These are phyloP conservation scores for Cyprinodon variegatus DNA, from an alignment of 2,113 vertebrate species.

Conservation along the genomic window DNA sequence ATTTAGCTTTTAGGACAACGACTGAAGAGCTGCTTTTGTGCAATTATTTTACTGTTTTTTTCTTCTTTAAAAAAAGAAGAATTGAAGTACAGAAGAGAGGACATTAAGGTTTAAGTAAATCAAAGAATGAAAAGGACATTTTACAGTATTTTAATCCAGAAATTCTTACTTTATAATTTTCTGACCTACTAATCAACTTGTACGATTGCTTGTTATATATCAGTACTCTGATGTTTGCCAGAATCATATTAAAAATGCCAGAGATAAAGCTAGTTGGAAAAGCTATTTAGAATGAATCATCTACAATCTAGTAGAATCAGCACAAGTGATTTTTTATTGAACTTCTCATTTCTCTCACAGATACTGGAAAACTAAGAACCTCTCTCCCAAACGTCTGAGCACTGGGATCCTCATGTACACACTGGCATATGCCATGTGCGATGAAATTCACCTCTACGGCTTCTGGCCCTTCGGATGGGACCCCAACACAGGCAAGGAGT, in stretches of 20 bases:
- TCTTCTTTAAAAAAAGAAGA: too few relatives aligned
- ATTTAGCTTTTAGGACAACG: too few relatives aligned
- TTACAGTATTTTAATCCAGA: too few relatives aligned
- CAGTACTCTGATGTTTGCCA: background rate
- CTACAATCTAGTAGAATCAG: background rate
- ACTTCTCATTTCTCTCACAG: constrained; percentile 68
- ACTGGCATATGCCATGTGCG: constrained; percentile 91
- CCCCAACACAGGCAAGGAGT: constrained; percentile 93
- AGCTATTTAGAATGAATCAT: background rate
- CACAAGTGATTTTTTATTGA: background rate
- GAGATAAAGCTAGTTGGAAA: background rate
- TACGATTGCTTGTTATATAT: background rate
- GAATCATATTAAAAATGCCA: background rate
- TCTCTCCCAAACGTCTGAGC: constrained; percentile 96
- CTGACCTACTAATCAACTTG: too few relatives aligned
- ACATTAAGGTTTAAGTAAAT: too few relatives aligned
- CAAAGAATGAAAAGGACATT: too few relatives aligned
- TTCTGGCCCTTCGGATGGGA: constrained; percentile 99
- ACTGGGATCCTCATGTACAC: constrained; percentile 99
- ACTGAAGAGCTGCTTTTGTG: too few relatives aligned
- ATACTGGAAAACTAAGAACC: constrained; percentile 96
- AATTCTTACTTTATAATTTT: too few relatives aligned
- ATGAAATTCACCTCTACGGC: constrained; percentile 95
- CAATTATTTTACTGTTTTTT: too few relatives aligned
- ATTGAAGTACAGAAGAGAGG: too few relatives aligned